Conservation (phyloP, 2,888 invertebrate species). For the Erynnis tages region DNA sequence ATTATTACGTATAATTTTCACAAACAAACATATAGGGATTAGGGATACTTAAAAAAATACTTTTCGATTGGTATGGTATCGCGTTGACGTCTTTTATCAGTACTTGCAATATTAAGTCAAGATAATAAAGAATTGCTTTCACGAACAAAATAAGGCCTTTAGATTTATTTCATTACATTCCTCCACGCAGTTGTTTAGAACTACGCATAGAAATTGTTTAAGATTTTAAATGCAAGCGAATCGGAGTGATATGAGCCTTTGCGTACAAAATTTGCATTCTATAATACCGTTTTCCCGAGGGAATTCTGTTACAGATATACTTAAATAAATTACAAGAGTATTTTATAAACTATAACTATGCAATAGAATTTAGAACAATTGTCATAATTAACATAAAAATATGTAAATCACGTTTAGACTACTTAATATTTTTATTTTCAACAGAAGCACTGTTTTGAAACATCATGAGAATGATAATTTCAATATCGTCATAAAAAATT, state of each 20-base stretch:
- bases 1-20: no score
- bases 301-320: no score
- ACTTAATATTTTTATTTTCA: constrained; percentile 12
- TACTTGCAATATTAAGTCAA: no score
- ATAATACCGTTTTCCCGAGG: neutral
- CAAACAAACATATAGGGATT: no score
- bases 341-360: no score
- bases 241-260: neutral
- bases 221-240: neutral
- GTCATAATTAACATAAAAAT: neutral
- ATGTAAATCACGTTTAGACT: constrained; percentile 6
- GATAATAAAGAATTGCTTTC: neutral
- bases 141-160: neutral
- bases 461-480: neutral
- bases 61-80: neutral
- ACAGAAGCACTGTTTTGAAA: neutral
- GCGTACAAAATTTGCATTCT: neutral
- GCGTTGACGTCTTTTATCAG: constrained; percentile 21
- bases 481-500: no score
- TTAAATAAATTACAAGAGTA: no score
- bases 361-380: neutral
- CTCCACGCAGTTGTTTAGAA: constrained; percentile 1
- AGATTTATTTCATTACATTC: constrained; percentile 5
- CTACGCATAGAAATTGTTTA: constrained; percentile 13
- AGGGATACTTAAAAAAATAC: no score